Evolutionary conservation across 2,113 vertebrate genomes (phyloP).

Genomic region (Laterallus jamaicensis): DNA sequence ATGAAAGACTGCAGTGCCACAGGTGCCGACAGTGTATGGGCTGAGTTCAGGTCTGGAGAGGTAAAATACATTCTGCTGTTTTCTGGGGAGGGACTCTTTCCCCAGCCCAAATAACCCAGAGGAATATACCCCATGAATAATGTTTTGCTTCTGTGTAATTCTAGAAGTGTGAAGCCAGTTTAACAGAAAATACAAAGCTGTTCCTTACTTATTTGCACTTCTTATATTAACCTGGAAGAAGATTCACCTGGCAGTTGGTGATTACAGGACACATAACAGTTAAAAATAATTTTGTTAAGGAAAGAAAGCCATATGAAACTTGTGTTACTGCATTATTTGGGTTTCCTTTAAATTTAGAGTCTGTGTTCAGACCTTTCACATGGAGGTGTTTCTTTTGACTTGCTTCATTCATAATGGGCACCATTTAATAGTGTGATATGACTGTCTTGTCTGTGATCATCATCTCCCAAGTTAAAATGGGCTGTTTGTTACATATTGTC

Average conservation of each 20-base stretch:
- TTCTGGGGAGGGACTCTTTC: neutral
- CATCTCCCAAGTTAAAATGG: neutral
- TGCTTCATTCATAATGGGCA: neutral
- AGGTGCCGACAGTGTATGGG: neutral
- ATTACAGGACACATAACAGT: neutral
- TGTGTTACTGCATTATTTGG: neutral
- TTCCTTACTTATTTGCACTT: neutral
- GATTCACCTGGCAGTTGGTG: neutral
- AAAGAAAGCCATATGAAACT: neutral
- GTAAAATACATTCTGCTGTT: neutral
- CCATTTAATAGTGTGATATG: neutral
- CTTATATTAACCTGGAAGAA: neutral
- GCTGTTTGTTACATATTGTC: neutral
- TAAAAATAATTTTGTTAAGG: neutral
- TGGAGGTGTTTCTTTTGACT: neutral
- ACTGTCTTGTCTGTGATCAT: neutral
- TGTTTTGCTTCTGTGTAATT: neutral
- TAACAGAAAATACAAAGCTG: neutral
- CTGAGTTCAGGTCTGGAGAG: neutral
- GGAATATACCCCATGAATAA: rapidly evolving
- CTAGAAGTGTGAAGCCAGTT: neutral
- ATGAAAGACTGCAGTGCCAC: neutral
- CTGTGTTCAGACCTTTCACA: neutral
- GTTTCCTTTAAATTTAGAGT: neutral
- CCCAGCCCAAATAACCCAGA: neutral